A percentile compares a stretch with the other conserved stretches of the same genome.
phyloP scores from a whole-genome alignment of 2,888 invertebrate genomes.

The Hydrotaea diabolus region DNA sequence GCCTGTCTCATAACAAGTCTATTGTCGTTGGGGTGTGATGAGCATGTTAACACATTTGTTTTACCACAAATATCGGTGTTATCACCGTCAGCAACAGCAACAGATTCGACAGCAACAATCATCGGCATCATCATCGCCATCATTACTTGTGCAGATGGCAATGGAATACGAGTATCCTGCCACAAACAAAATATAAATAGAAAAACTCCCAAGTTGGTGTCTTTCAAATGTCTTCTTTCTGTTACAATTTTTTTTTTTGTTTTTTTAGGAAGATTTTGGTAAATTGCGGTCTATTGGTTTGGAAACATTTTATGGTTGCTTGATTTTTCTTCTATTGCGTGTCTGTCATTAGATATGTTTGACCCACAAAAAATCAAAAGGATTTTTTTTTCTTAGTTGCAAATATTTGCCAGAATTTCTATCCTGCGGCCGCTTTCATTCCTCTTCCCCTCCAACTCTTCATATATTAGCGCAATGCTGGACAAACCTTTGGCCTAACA shows the following conservation, averaged over 20 bases:
- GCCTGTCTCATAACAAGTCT: not conserved
- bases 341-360: constrained; percentile 8
- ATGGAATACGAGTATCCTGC: not conserved
- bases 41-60: constrained; percentile 30
- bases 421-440: too few relatives aligned
- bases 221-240: not conserved
- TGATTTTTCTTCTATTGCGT: not conserved
- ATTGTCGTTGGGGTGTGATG: constrained; percentile 26
- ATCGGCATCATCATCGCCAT: not conserved
- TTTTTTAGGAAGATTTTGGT: not conserved
- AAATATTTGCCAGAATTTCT: not conserved
- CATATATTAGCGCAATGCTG: too few relatives aligned
- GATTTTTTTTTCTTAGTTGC: not conserved
- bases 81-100: not conserved
- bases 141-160: not conserved
- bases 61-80: constrained; percentile 19
- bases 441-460: too few relatives aligned
- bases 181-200: too few relatives aligned
- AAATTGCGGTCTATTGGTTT: constrained; percentile 1
- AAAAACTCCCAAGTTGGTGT: not conserved
- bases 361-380: constrained; percentile 1
- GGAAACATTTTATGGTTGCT: not conserved
- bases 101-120: too few relatives aligned
- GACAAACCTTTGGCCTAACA: not conserved
- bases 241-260: not conserved